Evolutionary conservation across 2,113 vertebrate species (phyloP).

Genomic region (Scomber scombrus): DNA sequence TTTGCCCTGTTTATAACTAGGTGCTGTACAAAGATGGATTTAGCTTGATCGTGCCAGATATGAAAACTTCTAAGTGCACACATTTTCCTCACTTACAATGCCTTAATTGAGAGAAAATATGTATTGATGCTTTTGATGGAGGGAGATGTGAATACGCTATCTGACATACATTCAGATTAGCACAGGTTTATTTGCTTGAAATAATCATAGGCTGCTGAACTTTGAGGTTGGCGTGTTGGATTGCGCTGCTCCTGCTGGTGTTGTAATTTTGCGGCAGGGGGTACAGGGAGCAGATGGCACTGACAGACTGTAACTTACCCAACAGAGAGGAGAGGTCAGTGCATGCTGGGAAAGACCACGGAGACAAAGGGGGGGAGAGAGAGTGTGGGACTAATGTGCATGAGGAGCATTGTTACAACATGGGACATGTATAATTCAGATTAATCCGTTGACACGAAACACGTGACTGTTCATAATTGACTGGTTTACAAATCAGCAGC

Average conservation of each 20-base stretch:
- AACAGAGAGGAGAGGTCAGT: slow-evolving; percentile 66
- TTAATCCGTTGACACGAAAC: slow-evolving; percentile 23
- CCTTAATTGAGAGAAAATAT: background rate
- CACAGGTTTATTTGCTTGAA: slow-evolving; percentile 59
- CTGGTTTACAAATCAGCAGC: background rate
- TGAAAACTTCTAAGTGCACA: slow-evolving; percentile 3
- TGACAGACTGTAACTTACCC: slow-evolving; percentile 85
- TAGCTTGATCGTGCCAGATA: background rate
- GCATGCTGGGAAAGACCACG: slow-evolving; percentile 65
- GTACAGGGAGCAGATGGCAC: slow-evolving; percentile 84
- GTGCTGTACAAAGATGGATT: background rate
- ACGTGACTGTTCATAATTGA: background rate
- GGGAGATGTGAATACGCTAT: background rate
- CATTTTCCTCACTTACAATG: background rate
- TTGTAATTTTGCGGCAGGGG: slow-evolving; percentile 77
- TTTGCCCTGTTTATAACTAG: slow-evolving; percentile 12
- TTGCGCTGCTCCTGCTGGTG: slow-evolving; percentile 42
- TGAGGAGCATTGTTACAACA: slow-evolving; percentile 19
- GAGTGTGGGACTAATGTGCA: slow-evolving; percentile 44
- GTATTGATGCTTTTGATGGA: background rate
- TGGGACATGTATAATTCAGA: slow-evolving; percentile 48
- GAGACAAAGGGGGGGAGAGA: slow-evolving; percentile 57
- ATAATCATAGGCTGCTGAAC: slow-evolving; percentile 69
- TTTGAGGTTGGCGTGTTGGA: slow-evolving; percentile 67
- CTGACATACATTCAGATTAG: slow-evolving; percentile 10